Evolutionary conservation across 2,888 invertebrate species (phyloP).

Genomic region (Platycnemis pennipes): DNA sequence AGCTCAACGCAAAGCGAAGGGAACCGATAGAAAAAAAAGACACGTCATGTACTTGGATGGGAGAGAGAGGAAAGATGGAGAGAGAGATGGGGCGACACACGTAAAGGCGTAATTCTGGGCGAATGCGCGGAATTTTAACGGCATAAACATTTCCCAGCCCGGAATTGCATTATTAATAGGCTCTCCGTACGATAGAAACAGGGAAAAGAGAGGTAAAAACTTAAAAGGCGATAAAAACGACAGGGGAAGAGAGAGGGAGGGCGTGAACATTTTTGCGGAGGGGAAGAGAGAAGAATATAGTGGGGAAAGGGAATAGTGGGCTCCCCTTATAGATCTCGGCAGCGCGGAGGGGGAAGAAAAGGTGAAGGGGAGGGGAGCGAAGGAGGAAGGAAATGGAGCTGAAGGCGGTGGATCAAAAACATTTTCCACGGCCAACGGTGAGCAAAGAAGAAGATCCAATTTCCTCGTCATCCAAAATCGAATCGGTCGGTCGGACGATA

Average conservation of each 20-base stretch:
- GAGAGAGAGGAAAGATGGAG: too few relatives aligned
- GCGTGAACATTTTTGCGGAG: background rate
- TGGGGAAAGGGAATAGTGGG: background rate
- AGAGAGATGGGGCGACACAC: background rate
- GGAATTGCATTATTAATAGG: conserved; percentile 15
- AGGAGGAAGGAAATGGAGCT: background rate
- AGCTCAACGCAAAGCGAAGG: too few relatives aligned
- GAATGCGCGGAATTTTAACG: background rate
- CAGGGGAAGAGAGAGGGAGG: background rate
- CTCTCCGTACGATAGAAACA: background rate
- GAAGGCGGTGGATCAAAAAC: conserved; percentile 17
- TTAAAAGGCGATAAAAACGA: background rate
- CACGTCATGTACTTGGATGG: too few relatives aligned
- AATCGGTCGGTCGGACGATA: background rate
- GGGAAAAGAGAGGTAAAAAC: background rate
- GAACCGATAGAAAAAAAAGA: too few relatives aligned
- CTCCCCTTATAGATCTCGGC: background rate
- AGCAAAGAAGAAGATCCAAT: conserved; percentile 31
- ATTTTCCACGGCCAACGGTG: background rate
- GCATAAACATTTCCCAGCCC: background rate
- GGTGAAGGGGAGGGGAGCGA: background rate
- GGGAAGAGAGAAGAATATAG: background rate
- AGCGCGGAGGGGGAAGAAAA: background rate
- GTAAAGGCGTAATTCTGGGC: background rate
- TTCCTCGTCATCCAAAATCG: conserved; percentile 28